Base-by-base conservation (phyloP, 2,888 invertebrate species). In the Leptinotarsa juncta region DNA sequence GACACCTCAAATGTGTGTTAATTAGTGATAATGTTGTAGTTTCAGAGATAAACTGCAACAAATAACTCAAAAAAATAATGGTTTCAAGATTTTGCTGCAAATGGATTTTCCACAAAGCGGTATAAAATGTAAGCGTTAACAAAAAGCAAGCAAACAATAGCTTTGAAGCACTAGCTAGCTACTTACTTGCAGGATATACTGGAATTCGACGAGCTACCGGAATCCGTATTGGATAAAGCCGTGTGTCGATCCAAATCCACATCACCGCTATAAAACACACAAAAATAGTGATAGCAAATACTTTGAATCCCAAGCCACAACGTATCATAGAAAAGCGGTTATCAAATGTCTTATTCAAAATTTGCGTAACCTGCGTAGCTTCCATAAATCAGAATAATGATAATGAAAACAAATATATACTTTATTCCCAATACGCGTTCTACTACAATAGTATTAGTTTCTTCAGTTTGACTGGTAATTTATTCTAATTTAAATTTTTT, bases 201-300 rank as follows among this genome's bases (percentile, higher is more conserved):
- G 83, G 92, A 93, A 87, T 91, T 93, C 80, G 94, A 94, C 79
- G 94, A 94, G 88, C 93, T 93, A 82, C 92, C 92, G 80, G 92
- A 93, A 86, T 90, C 90, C 82, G 89, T 84, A 81, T 88, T 88
- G 65, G 88, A 87, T 81, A 90, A 88, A 81, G 89, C 90, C 85
- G 89, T 88, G 81, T 91, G 91, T 82, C 80, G 76, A 50, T 81
- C 82, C 73, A 80, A 74, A 85, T 94, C 93, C 86, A 91, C 92
- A 79, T 85, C 84, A 89, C 93, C 93, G 89, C 91, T 91, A 87
- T 71, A 88, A 88, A 83, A 83, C 82, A 80, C 75, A 81, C 50
- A 68, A 50, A 50, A 67, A 73, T 50, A 48, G 26, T 18, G 65
- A 51, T 62, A 60, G 55, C 57, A 20, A 12, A 69, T 18, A 69